These are phyloP conservation scores for Lagorchestes hirsutus DNA, from an alignment of 2,797 vertebrate genomes.

Conservation along the genomic window DNA sequence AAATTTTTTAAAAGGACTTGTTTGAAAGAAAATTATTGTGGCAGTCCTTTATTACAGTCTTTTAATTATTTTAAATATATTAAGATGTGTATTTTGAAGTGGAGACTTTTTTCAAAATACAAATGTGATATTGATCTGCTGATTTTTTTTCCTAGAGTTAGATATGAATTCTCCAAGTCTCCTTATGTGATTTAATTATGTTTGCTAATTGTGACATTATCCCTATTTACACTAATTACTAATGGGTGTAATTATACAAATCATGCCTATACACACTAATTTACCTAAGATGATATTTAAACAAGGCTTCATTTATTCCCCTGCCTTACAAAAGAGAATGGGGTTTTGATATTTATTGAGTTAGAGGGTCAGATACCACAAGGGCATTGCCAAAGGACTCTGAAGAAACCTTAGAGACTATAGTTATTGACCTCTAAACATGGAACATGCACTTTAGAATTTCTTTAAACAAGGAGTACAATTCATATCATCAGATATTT, in stretches of 20 bases:
- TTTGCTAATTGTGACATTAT: slow-evolving; percentile 61
- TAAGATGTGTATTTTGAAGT: background rate
- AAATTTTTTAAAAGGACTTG: background rate
- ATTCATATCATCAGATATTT: background rate
- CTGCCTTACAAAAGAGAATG: background rate
- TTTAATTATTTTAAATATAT: slow-evolving; percentile 25
- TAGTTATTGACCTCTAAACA: background rate
- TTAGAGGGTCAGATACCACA: background rate
- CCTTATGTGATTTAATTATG: slow-evolving; percentile 54
- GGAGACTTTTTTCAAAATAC: background rate
- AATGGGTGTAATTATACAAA: slow-evolving; percentile 64
- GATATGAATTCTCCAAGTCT: background rate
- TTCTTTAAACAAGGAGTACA: background rate
- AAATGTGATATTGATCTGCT: slow-evolving; percentile 13
- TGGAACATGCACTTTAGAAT: background rate
- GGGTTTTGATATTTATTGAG: background rate
- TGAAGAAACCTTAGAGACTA: background rate
- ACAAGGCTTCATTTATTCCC: slow-evolving; percentile 14
- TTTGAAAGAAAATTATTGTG: background rate
- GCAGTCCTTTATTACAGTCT: background rate
- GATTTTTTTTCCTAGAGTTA: slow-evolving; percentile 13
- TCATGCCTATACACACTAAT: slow-evolving; percentile 49
- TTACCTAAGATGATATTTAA: slow-evolving; percentile 62
- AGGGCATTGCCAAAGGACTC: background rate
- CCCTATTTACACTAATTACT: slow-evolving; percentile 69